Evolutionary conservation across 64 coral and sea anemone species (phyloP).

Genomic region (Catalaphyllia jardinei): DNA sequence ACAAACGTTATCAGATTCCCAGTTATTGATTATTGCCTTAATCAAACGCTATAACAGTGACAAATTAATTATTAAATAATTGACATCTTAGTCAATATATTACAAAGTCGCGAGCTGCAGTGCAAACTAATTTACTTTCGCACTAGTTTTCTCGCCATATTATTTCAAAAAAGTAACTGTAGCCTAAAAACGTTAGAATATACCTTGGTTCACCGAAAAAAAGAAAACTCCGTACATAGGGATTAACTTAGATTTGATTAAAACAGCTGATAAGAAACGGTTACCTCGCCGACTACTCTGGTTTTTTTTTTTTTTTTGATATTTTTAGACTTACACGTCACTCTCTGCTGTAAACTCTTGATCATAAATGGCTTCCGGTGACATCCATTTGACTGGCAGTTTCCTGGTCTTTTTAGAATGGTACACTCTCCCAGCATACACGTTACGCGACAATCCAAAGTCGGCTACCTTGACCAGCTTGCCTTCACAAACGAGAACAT

Average conservation of each 20-base stretch:
- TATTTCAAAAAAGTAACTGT: too few species aligned
- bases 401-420: slow-evolving; percentile 43
- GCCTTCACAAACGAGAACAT: slow-evolving; percentile 73
- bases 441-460: slow-evolving; percentile 68
- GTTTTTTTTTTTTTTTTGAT: not conserved
- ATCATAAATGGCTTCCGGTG: slow-evolving; percentile 75
- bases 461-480: slow-evolving; percentile 72
- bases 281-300: not conserved
- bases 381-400: slow-evolving; percentile 65
- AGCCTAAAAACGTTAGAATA: too few species aligned
- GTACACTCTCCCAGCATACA: slow-evolving; percentile 63
- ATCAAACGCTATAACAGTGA: too few species aligned
- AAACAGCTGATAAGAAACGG: not conserved
- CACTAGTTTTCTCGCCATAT: too few species aligned
- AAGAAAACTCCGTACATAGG: too few species aligned
- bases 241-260: too few species aligned
- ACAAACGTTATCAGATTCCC: too few species aligned
- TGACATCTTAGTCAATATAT: too few species aligned
- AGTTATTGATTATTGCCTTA: not conserved
- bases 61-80: too few species aligned
- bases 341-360: slow-evolving; percentile 70
- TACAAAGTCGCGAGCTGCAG: too few species aligned
- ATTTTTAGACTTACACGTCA: slow-evolving; percentile 65
- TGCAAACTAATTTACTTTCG: too few species aligned
- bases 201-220: too few species aligned